Conservation (phyloP, 2,797 vertebrate species). For the Ceryle rudis region DNA sequence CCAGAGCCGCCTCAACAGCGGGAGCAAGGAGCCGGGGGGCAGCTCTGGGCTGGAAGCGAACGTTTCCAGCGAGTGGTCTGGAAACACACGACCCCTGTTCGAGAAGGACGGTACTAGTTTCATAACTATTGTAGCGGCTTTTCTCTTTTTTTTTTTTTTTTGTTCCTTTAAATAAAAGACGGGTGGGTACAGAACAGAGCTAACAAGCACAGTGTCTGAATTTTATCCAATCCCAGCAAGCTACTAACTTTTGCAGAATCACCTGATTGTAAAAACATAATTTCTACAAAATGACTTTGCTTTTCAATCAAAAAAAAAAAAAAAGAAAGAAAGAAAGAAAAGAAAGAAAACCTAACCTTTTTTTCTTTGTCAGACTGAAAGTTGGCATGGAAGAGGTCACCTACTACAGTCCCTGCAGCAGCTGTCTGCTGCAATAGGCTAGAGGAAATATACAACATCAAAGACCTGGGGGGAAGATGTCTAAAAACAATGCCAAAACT, state of each 20-base stretch:
- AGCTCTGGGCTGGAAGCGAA: no score
- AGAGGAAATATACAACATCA: rapidly evolving
- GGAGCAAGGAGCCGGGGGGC: no score
- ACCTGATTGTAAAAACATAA: not conserved
- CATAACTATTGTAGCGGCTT: no score
- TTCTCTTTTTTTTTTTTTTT: no score
- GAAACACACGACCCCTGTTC: not conserved
- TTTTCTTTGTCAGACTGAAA: not conserved
- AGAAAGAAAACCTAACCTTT: no score
- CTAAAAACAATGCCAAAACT: not conserved
- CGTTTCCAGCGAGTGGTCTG: rapidly evolving
- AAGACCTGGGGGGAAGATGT: not conserved
- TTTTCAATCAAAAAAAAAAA: no score
- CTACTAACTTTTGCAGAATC: not conserved
- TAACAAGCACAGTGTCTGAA: not conserved
- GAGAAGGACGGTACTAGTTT: not conserved
- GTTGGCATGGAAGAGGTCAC: not conserved
- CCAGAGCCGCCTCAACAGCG: no score
- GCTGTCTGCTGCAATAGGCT: not conserved
- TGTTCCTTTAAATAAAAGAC: not conserved
- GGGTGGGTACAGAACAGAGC: not conserved
- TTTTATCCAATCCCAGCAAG: not conserved
- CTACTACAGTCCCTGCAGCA: not conserved
- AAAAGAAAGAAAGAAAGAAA: no score
- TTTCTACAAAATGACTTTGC: not conserved